Evolutionary conservation across 2,888 invertebrate species (phyloP).

Genomic region (Caenorhabditis uteleia): DNA sequence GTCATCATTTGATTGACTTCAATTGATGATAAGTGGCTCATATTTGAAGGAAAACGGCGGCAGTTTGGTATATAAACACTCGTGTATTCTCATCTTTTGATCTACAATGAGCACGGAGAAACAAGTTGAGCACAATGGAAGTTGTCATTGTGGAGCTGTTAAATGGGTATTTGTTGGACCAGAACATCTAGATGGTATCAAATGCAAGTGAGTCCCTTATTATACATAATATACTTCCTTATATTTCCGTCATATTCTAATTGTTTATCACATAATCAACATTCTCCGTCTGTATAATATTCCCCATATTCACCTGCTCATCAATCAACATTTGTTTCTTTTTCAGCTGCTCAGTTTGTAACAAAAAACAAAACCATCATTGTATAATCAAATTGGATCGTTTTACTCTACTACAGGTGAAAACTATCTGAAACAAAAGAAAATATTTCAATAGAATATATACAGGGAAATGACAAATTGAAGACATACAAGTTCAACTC

Average conservation of each 20-base stretch:
- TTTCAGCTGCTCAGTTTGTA: conserved; percentile 73
- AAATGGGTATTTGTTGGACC: conserved; percentile 52
- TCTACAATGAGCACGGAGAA: conserved; percentile 11
- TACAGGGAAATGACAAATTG: conserved; percentile 49
- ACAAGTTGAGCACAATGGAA: conserved; percentile 49
- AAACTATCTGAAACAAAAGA: neutral
- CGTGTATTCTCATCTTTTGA: neutral
- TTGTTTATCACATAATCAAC: neutral
- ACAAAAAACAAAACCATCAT: conserved; percentile 73
- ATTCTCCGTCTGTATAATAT: neutral
- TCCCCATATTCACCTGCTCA: neutral
- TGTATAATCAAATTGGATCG: conserved; percentile 72
- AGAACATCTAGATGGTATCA: conserved; percentile 42
- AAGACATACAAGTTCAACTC: conserved; percentile 57
- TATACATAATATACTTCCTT: neutral
- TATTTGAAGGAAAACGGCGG: too few relatives aligned
- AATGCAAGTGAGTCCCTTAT: conserved; percentile 51
- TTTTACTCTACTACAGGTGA: conserved; percentile 69
- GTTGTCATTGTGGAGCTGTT: conserved; percentile 59
- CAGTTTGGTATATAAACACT: too few relatives aligned
- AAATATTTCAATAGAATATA: neutral
- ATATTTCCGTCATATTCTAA: neutral
- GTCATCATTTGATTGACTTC: neutral
- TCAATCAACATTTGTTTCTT: neutral
- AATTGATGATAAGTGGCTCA: too few relatives aligned